These are phyloP conservation scores for Cataglyphis cursor DNA, from an alignment of 2,888 invertebrate species.

Conservation along the genomic window DNA sequence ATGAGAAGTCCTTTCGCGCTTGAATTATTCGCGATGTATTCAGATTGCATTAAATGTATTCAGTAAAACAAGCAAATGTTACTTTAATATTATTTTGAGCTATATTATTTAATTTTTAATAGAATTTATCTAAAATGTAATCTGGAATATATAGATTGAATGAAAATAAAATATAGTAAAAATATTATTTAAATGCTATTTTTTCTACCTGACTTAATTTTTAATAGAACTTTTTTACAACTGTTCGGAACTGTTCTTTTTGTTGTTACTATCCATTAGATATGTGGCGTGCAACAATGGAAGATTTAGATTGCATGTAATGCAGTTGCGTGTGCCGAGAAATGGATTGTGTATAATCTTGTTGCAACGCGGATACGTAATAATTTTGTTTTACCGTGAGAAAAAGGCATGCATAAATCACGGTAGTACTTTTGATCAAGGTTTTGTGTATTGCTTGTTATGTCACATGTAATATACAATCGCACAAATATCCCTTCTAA, in stretches of 20 bases:
- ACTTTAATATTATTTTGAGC: too few relatives aligned
- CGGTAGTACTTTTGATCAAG: background rate
- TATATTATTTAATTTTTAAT: background rate
- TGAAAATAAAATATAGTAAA: background rate
- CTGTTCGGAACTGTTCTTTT: background rate
- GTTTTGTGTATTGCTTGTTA: slow-evolving; percentile 15
- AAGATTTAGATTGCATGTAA: slow-evolving; percentile 28
- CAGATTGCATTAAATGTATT: background rate
- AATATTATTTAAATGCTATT: background rate
- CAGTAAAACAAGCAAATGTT: background rate
- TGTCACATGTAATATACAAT: background rate
- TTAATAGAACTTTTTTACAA: background rate
- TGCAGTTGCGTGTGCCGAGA: slow-evolving; percentile 20
- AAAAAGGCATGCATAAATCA: slow-evolving; percentile 30
- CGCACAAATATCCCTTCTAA: background rate
- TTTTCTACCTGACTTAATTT: background rate
- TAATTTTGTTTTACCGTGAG: slow-evolving; percentile 37
- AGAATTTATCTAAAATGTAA: too few relatives aligned
- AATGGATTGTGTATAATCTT: slow-evolving; percentile 17
- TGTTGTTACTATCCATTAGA: background rate
- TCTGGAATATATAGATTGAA: background rate
- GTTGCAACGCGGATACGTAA: slow-evolving; percentile 9
- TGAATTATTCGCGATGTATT: slow-evolving; percentile 2
- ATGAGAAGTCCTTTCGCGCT: background rate
- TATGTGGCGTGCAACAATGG: background rate